These are phyloP conservation scores for Andrena minutula DNA, from an alignment of 2,888 invertebrate species.

Conservation along the genomic window DNA sequence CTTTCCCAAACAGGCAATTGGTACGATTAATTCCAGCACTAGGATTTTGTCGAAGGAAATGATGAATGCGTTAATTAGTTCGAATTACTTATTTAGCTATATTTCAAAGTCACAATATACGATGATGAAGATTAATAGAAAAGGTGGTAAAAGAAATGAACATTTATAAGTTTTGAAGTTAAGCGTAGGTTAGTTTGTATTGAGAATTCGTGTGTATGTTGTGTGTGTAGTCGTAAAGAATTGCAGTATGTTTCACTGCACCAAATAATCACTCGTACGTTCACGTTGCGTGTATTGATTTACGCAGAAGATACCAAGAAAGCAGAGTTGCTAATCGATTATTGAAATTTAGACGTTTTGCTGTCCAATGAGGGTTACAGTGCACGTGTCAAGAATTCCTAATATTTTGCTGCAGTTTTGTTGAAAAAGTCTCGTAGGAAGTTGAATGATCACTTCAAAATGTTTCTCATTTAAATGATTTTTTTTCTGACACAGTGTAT, in stretches of 20 bases:
- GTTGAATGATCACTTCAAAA: conserved; percentile 45
- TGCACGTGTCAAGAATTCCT: conserved; percentile 65
- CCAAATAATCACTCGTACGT: conserved; percentile 56
- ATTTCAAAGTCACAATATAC: conserved; percentile 65
- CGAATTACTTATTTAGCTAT: conserved; percentile 71
- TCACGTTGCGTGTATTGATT: conserved; percentile 61
- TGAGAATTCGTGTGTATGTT: conserved; percentile 83
- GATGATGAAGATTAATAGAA: conserved; percentile 49
- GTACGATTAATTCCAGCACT: conserved; percentile 72
- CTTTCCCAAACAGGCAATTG: conserved; percentile 75
- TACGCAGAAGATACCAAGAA: conserved; percentile 65
- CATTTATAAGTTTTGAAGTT: conserved; percentile 79
- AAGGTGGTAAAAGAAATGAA: conserved; percentile 53
- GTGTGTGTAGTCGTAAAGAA: conserved; percentile 83
- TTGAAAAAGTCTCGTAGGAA: conserved; percentile 50
- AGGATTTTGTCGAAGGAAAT: conserved; percentile 64
- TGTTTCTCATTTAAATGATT: conserved; percentile 57
- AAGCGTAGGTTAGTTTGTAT: conserved; percentile 82
- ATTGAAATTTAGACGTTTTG: conserved; percentile 56
- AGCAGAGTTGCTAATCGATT: conserved; percentile 57
- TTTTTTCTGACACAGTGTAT: conserved; percentile 78
- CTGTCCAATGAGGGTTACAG: conserved; percentile 59
- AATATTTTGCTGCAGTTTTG: conserved; percentile 45
- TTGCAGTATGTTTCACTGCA: conserved; percentile 71
- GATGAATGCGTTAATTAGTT: conserved; percentile 70